These are phyloP conservation scores for Lasioglossum oenotherae DNA, from an alignment of 2,888 invertebrate genomes.

Conservation along the genomic window DNA sequence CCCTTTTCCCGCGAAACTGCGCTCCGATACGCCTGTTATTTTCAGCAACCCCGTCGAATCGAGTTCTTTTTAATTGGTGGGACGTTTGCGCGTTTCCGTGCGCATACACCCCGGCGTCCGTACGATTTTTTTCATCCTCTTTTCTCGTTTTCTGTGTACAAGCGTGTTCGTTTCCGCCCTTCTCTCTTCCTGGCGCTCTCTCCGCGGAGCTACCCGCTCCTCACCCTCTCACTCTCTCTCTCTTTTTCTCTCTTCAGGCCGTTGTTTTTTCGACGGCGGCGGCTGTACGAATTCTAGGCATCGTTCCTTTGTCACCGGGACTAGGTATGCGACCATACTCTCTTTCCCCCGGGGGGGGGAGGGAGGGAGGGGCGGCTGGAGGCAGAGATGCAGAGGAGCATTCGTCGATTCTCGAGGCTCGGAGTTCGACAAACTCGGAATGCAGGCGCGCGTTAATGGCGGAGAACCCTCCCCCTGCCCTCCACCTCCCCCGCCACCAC, in stretches of 20 bases:
- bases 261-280: constrained; percentile 56
- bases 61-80: constrained; percentile 80
- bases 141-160: constrained; percentile 21
- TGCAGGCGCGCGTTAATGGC: constrained; percentile 35
- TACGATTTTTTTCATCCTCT: constrained; percentile 30
- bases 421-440: constrained; percentile 24
- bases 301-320: constrained; percentile 53
- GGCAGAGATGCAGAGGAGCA: constrained; percentile 10
- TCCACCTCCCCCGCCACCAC: neutral
- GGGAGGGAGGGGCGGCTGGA: neutral
- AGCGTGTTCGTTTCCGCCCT: constrained; percentile 10
- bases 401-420: constrained; percentile 27
- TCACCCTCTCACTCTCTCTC: neutral
- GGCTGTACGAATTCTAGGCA: constrained; percentile 61
- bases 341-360: neutral
- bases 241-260: constrained; percentile 14
- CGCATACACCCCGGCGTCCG: constrained; percentile 37
- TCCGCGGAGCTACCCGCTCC: neutral
- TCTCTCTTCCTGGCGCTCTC: constrained; percentile 23
- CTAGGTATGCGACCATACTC: constrained; percentile 9
- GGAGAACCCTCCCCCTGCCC: neutral
- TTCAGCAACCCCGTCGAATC: constrained; percentile 76
- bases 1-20: constrained; percentile 72
- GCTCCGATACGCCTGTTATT: constrained; percentile 79
- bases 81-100: constrained; percentile 65